A percentile compares a stretch with the other conserved stretches of the same genome.
Evolutionary conservation across 2,113 vertebrate species (phyloP).

Genomic region (Lasiurus cinereus): DNA sequence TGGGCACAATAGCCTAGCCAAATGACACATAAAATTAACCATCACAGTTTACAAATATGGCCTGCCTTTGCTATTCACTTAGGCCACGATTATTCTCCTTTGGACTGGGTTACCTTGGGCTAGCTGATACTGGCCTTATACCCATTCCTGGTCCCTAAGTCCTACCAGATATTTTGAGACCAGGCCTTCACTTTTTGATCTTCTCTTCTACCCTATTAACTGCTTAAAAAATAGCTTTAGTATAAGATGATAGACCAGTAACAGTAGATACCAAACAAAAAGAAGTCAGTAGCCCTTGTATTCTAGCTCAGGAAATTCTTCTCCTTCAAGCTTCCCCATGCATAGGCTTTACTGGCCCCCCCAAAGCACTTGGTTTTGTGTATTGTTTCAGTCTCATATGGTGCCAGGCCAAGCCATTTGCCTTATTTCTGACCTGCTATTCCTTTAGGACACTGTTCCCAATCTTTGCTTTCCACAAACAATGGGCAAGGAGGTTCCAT

Average conservation of each 20-base stretch:
- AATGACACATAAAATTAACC: too few relatives aligned
- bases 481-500: background rate
- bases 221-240: slow-evolving; percentile 52
- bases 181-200: background rate
- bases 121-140: background rate
- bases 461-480: background rate
- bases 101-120: background rate
- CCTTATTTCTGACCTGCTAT: slow-evolving; percentile 39
- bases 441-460: background rate
- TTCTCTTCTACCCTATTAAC: background rate
- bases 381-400: slow-evolving; percentile 29
- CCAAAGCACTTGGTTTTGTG: slow-evolving; percentile 27
- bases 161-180: slow-evolving; percentile 24
- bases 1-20: too few relatives aligned
- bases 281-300: background rate
- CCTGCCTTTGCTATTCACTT: background rate
- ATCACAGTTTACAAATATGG: background rate
- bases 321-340: slow-evolving; percentile 54
- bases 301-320: slow-evolving; percentile 68
- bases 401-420: background rate
- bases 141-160: background rate
- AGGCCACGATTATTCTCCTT: background rate
- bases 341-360: slow-evolving; percentile 21
- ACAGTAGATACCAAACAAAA: background rate
- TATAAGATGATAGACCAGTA: slow-evolving; percentile 17